Conservation (phyloP, 2,113 vertebrate genomes). For the Copsychus sechellarum region DNA sequence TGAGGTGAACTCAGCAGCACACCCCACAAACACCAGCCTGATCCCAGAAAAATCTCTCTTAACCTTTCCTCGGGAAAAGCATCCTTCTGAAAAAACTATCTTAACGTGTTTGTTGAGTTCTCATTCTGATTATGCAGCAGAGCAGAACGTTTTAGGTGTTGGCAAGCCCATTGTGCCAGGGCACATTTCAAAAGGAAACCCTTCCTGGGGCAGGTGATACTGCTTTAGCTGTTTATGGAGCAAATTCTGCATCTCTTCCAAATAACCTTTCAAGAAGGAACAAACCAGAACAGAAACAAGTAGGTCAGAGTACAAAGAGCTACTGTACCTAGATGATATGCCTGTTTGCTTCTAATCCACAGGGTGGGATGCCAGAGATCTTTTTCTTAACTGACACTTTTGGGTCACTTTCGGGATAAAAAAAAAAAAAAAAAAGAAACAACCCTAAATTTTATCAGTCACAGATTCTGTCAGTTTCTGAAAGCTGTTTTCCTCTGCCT, state of each 20-base stretch:
- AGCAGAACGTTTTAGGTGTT: neutral
- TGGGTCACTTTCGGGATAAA: constrained; percentile 44
- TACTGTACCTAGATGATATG: constrained; percentile 65
- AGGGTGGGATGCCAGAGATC: constrained; percentile 55
- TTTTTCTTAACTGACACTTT: constrained; percentile 63
- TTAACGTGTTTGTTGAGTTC: neutral
- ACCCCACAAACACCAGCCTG: neutral
- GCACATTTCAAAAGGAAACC: neutral
- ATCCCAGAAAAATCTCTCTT: neutral
- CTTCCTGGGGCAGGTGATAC: neutral
- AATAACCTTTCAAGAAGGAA: constrained; percentile 52
- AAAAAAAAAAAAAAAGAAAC: neutral
- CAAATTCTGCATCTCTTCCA: constrained; percentile 37
- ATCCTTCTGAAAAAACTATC: neutral
- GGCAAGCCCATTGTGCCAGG: neutral
- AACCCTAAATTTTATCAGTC: constrained; percentile 38
- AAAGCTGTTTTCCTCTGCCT: constrained; percentile 49
- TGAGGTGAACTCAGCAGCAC: neutral
- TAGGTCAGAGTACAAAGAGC: constrained; percentile 69
- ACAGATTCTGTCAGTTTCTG: constrained; percentile 17
- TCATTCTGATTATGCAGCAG: neutral
- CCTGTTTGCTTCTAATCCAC: constrained; percentile 59
- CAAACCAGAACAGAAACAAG: constrained; percentile 52
- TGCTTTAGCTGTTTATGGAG: neutral
- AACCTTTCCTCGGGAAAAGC: neutral